Base-by-base conservation (phyloP, 2,797 vertebrate species). In the Megaceryle alcyon region DNA sequence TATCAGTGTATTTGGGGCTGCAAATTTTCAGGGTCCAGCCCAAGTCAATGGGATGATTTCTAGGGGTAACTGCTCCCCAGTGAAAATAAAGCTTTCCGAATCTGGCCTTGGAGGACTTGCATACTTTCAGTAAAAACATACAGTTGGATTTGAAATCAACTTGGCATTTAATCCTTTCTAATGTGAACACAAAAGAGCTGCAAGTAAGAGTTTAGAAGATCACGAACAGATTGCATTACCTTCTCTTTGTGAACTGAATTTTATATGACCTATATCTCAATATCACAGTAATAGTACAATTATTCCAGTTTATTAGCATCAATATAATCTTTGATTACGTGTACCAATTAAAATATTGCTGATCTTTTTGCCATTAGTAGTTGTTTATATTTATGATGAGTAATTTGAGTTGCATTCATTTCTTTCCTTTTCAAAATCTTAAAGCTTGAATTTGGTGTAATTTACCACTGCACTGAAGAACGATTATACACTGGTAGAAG, bases 371-470 rank as follows among this genome's bases (percentile, higher is more conserved):
- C 95, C 95, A 76, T 95, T 96, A 96, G 94, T 95, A 97, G 96
- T 96, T 96, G 95, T 97, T 91, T 95, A 91, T 92, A 90, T 90
- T 77, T 85, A 73, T 91, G 69, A 96, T 96, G 94, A 94, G 95
- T 96, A 96, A 97, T 96, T 93, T 97, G 95, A 97, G 75, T 75
- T 70, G 66, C 83, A 84, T 96, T 90, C 93, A 90, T 95, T 97
- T 97, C 94, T 97, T 94, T 97, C 87, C 94, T 93, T 83, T 93
- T 93, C 87, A 95, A 92, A 94, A 94, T 72, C 93, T 92, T 91
- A 63, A 97, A 99, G 98, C 98, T 99, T 94, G 98, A 99, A 96
- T 98, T 99, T 81, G 98, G 98, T 75, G 98, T 99, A 96, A 98
- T 99, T 96, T 98, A 98, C 97, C 98, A 99, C 97, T 99, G 98